phyloP scores from a whole-genome alignment of 2,113 vertebrate genomes.

The Tenrec ecaudatus region DNA sequence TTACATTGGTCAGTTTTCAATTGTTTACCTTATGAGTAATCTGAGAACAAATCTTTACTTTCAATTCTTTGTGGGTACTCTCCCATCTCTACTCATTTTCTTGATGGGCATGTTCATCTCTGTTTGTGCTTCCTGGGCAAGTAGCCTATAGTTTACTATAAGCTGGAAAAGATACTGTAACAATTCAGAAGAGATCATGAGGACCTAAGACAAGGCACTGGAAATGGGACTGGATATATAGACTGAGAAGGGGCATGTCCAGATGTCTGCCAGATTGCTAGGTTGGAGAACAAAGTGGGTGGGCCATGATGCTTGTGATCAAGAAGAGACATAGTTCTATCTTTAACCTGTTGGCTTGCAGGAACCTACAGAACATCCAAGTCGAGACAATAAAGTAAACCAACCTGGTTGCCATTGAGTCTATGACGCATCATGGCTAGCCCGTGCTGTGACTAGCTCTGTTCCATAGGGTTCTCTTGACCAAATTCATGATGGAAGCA shows the following conservation, averaged over 20 bases:
- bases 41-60: background rate
- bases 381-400: background rate
- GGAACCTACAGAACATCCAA: background rate
- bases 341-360: background rate
- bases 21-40: background rate
- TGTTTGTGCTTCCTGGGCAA: constrained; percentile 34
- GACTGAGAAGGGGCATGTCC: background rate
- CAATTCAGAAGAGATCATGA: background rate
- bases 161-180: background rate
- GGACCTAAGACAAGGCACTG: background rate
- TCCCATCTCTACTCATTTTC: constrained; percentile 36
- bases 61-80: background rate
- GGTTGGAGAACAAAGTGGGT: background rate
- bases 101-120: constrained; percentile 60
- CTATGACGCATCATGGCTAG: background rate
- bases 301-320: background rate
- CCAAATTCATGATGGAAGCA: background rate
- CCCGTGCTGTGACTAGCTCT: background rate
- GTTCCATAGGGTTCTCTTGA: background rate
- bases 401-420: background rate
- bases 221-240: background rate
- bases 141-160: background rate
- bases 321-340: background rate
- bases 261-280: background rate
- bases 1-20: background rate